Conservation (phyloP, 2,113 vertebrate genomes). For the Rhinopomastus cyanomelas region DNA sequence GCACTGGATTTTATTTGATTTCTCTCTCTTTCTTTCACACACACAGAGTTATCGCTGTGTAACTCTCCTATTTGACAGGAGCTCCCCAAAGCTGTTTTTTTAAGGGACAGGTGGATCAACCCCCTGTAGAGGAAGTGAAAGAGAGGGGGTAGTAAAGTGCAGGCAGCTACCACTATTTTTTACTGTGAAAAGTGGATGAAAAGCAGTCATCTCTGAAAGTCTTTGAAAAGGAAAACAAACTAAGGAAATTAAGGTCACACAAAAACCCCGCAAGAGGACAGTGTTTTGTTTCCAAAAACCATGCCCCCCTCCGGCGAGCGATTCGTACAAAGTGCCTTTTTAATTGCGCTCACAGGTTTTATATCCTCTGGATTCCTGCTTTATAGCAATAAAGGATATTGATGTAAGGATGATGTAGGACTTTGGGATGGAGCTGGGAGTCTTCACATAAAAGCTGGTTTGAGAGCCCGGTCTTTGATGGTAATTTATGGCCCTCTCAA, state of each 20-base stretch:
- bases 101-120: background rate
- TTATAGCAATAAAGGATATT: background rate
- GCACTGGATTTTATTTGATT: conserved; percentile 60
- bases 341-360: background rate
- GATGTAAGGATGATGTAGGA: background rate
- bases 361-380: background rate
- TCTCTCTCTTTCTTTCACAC: background rate
- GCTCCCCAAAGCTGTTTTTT: background rate
- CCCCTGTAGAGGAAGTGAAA: background rate
- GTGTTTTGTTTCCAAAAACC: background rate
- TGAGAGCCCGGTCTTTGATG: background rate
- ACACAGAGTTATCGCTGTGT: background rate
- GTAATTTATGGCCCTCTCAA: conserved; percentile 15
- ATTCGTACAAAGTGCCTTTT: background rate
- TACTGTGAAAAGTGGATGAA: background rate
- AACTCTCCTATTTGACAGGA: conserved; percentile 1
- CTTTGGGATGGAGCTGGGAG: background rate
- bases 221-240: background rate
- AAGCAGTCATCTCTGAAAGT: background rate
- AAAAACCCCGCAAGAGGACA: background rate
- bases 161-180: background rate
- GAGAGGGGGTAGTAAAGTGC: background rate
- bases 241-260: background rate
- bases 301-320: background rate
- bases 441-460: conserved; percentile 25